Percentiles rank a stretch among this genome's conserved stretches.
Evolutionary conservation across 37 sponge, comb jelly and placozoan species (phyloP).

Genomic region (Haliclona indistincta): DNA sequence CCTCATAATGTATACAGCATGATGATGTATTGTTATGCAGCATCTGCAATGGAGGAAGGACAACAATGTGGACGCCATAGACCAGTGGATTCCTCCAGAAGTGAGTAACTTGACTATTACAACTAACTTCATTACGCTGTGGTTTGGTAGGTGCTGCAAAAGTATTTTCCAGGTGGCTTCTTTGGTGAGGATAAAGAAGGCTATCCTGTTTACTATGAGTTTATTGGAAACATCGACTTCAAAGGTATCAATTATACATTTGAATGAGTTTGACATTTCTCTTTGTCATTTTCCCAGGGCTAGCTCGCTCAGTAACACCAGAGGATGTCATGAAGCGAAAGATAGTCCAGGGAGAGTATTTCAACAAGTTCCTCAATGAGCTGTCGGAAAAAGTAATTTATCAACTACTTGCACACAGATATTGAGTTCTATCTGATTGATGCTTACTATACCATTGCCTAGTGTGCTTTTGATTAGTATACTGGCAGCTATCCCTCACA

Average conservation of each 20-base stretch:
- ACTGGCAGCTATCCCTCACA: neutral
- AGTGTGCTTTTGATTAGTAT: no score
- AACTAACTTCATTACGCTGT: no score
- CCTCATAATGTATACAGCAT: neutral
- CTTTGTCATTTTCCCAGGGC: slow-evolving; percentile 1
- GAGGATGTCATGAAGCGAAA: slow-evolving; percentile 3
- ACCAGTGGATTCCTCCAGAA: slow-evolving; percentile 63
- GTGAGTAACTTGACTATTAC: no score
- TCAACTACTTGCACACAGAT: neutral
- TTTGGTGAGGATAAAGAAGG: slow-evolving; percentile 74
- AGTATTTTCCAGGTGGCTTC: slow-evolving; percentile 50
- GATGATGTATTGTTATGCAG: slow-evolving; percentile 11
- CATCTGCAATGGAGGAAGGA: slow-evolving; percentile 50
- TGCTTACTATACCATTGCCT: no score
- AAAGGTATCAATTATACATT: no score
- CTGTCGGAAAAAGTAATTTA: slow-evolving; percentile 21
- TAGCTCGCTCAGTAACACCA: slow-evolving; percentile 12
- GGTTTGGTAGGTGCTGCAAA: slow-evolving; percentile 19
- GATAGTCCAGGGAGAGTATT: slow-evolving; percentile 6
- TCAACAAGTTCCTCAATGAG: neutral
- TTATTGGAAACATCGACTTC: slow-evolving; percentile 56
- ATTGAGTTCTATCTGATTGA: neutral
- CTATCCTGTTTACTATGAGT: slow-evolving; percentile 50
- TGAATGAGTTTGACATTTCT: no score
- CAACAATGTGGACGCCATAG: slow-evolving; percentile 38